Evolutionary conservation across 1,140 invertebrate species (phyloP), one percentile per base, ranked within the genome.

Genomic region (Drosophila mayri): DNA sequence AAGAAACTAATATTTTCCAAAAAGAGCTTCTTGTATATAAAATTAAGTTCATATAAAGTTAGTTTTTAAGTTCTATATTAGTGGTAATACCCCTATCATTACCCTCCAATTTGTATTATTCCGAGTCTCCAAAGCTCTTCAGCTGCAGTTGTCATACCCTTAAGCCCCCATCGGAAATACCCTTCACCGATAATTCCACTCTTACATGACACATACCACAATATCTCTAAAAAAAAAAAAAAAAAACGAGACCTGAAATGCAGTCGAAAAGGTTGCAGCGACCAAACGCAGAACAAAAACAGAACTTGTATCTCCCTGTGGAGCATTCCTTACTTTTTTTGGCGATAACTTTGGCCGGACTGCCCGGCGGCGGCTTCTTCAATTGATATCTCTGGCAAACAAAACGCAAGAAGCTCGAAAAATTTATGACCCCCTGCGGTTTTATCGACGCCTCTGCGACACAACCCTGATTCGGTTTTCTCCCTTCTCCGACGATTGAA

Each of bases 361-460:
- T 64, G 65, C 64, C 64, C 72, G 83, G 76, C 84, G 83, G 76
- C 83, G 84, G 80, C 84, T 43, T 80, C 75, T 71, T 64, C 80
- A 77, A 88, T 87, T 87, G 83, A 87, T 88, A 87, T 88, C 76
- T 63, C 61, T 41, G 76, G 84, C 84, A 86, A 83, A 83, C 57
- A 75, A 79, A 82, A 88, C 65, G 73, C 77, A 88, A 88, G 85
- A 88, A 90, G 85, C 85, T 90, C 78, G 83, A 85, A 72, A 67
- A 88, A 88, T 88, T 81, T 88, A 88, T 90, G 85, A 90, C 85
- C 85, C 85, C 85, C 85, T 76, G 85, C 71, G 85, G 85, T 72
- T 88, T 88, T 88, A 88, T 88, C 86, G 85, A 88, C 85, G 85
- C 85, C 85, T 90, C 81, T 88, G 85, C 63, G 64, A 63, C 58